Conservation (phyloP, 2,113 vertebrate genomes). For the Tonatia bakeri region DNA sequence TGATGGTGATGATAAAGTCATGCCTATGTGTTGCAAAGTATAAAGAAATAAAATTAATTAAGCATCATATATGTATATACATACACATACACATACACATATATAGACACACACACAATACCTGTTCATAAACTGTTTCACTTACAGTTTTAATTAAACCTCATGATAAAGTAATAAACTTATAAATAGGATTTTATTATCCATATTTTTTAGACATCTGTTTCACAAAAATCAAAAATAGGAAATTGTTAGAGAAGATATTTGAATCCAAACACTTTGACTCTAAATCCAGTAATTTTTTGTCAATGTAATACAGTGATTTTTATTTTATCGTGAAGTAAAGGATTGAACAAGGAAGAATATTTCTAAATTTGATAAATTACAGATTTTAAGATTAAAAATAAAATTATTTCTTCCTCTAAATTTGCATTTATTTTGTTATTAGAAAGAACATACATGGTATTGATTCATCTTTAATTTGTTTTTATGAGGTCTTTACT, state of each 20-base stretch:
- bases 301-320: not conserved
- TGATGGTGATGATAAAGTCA: not conserved
- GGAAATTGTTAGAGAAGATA: not conserved
- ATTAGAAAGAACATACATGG: not conserved
- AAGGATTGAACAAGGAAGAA: not conserved
- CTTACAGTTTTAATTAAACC: not conserved
- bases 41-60: not conserved
- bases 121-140: not conserved
- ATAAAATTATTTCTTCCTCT: not conserved
- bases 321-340: not conserved
- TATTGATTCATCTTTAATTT: not conserved
- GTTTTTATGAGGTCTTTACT: not conserved
- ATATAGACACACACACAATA: not conserved
- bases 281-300: not conserved
- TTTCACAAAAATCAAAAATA: not conserved
- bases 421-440: not conserved
- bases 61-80: too few species aligned
- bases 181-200: not conserved
- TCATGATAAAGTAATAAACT: not conserved
- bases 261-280: not conserved
- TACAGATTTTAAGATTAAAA: not conserved
- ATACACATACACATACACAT: not conserved
- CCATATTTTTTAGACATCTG: not conserved
- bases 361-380: not conserved
- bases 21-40: not conserved